phyloP scores from a whole-genome alignment of 2,797 vertebrate genomes.

The Garrulus glandarius region DNA sequence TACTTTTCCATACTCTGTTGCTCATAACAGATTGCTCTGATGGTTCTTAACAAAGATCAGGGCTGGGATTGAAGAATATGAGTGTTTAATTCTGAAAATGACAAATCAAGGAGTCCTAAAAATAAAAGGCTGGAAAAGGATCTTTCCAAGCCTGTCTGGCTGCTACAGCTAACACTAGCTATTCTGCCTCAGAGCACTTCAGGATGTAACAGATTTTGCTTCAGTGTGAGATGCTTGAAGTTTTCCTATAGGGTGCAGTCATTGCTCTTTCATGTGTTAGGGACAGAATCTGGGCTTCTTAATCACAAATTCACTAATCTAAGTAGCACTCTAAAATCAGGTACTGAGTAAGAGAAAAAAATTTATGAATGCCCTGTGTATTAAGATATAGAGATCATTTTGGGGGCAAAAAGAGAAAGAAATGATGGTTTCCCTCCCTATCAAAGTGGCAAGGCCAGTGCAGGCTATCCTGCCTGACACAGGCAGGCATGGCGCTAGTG shows the following conservation, averaged over 20 bases:
- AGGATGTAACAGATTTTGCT: not conserved
- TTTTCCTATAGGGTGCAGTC: not conserved
- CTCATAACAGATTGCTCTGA: not conserved
- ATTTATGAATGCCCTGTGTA: fast-evolving
- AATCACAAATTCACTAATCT: not conserved
- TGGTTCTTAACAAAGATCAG: not conserved
- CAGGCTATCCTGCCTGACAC: not conserved
- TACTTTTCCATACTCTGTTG: not conserved
- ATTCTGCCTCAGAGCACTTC: not conserved
- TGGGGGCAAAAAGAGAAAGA: not conserved
- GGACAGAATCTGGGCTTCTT: not conserved
- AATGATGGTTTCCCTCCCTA: not conserved
- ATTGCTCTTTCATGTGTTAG: not conserved
- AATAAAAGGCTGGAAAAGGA: not conserved
- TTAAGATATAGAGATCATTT: not conserved
- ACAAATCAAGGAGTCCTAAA: not conserved
- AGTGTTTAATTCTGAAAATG: not conserved
- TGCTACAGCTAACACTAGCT: not conserved
- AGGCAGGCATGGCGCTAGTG: fast-evolving
- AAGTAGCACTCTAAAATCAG: not conserved
- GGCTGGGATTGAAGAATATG: not conserved
- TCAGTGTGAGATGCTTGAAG: not conserved
- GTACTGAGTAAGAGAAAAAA: not conserved
- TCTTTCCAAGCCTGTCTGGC: not conserved
- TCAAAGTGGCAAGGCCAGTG: not conserved